Evolutionary conservation across 2,797 vertebrate species (phyloP).

Genomic region (Enteromius afrohamiltoni): DNA sequence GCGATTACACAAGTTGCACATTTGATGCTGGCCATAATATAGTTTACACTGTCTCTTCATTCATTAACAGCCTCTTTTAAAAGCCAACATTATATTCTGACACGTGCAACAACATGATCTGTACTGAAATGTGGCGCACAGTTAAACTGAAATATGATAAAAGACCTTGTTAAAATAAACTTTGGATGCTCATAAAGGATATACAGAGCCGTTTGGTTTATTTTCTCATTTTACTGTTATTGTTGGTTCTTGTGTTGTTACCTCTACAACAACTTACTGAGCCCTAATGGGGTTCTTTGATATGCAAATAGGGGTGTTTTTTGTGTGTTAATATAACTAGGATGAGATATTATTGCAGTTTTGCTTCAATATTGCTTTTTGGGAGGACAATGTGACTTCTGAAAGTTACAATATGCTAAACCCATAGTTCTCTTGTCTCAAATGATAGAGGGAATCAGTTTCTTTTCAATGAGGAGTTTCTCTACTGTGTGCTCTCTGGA

Average conservation of each 20-base stretch:
- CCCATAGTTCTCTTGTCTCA: background rate
- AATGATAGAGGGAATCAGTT: background rate
- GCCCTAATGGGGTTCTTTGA: background rate
- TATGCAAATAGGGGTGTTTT: background rate
- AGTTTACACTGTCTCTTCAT: background rate
- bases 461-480: background rate
- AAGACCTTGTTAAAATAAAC: background rate
- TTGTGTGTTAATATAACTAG: background rate
- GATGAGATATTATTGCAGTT: background rate
- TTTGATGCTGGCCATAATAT: background rate
- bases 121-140: background rate
- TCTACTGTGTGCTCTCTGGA: constrained; percentile 44
- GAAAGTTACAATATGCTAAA: background rate
- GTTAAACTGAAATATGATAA: background rate
- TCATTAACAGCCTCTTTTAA: background rate
- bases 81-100: background rate
- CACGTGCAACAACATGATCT: background rate
- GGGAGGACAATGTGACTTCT: background rate
- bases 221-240: background rate
- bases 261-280: background rate
- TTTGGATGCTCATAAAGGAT: background rate
- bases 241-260: background rate
- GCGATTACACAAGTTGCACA: background rate
- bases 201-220: background rate
- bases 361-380: background rate